Evolutionary conservation across 2,113 vertebrate genomes (phyloP), one percentile per base, ranked within the genome.

Genomic region (Recurvirostra avosetta): DNA sequence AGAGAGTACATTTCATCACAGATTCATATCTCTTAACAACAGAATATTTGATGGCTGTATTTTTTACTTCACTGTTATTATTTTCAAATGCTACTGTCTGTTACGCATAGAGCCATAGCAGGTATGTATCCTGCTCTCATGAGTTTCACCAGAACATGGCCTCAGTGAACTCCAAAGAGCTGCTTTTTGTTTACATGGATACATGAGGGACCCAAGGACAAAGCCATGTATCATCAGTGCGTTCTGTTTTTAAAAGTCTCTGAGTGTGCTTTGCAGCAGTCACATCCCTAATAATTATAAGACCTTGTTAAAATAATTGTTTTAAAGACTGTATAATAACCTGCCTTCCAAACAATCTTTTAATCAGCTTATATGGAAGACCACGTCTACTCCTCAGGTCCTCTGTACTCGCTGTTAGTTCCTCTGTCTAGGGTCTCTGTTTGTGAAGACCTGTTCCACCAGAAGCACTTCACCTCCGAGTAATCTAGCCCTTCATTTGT

Each of bases 1-100:
- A 86, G 52, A 63, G 45, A 97, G 94, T 58, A 72, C 90, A 82
- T 82, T 75, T 94, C 43, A 91, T 12, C 72, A 86, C 34, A 30
- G 85, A 80, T 10, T 4, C 88, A 32, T 83, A 49, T 94, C 77
- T 92, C 68, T 70, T 90, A 91, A 78, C 22, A 34, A 13, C 23
- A 77, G 49, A 67, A 76, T 76, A 70, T 58, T 92, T 97, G 76
- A 79, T 91, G 36, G 36, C 18, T 77, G 9, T 53, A 30, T 75
- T 71, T 96, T 95, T 80, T 55, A 58, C 86, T 65, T 85, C 16
- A 76, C 45, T 87, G 85, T 47, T 92, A 32, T 32, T 41, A 53
- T 88, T 79, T 96, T 96, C 21, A 49, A 85, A 68, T 50, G 52
- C 25, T 84, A 16, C 67, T 90, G 19, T 36, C 47, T 88, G 38